Percentiles rank a stretch among this genome's conserved stretches.
Conservation (phyloP, 2,888 invertebrate species). For the Odontocerum albicorne region DNA sequence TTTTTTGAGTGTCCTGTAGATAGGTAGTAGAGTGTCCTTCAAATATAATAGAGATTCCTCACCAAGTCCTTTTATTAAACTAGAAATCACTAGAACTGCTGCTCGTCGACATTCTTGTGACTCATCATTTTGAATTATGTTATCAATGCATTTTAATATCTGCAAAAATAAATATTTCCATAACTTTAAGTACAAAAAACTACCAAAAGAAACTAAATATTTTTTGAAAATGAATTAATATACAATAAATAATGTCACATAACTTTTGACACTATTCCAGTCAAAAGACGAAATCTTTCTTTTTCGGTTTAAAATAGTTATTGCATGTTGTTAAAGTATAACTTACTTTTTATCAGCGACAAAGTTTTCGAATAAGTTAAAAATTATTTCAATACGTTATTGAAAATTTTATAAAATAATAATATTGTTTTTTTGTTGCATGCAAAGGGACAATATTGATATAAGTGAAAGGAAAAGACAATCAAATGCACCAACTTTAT, state of each 20-base stretch:
- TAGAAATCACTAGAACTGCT: conserved; percentile 74
- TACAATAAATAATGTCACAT: background rate
- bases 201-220: conserved; percentile 20
- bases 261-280: background rate
- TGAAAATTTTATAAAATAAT: too few relatives aligned
- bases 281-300: too few relatives aligned
- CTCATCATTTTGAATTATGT: conserved; percentile 69
- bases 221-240: conserved; percentile 25
- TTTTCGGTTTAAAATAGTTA: too few relatives aligned
- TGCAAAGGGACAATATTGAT: too few relatives aligned
- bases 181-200: background rate
- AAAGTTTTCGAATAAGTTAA: too few relatives aligned
- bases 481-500: too few relatives aligned
- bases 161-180: conserved; percentile 43
- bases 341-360: too few relatives aligned
- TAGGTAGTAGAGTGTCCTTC: conserved; percentile 64
- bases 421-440: too few relatives aligned
- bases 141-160: conserved; percentile 71
- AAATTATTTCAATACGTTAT: too few relatives aligned
- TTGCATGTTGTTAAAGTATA: too few relatives aligned
- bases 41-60: conserved; percentile 67
- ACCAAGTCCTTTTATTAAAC: conserved; percentile 74
- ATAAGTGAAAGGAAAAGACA: too few relatives aligned
- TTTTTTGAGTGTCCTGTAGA: conserved; percentile 71
- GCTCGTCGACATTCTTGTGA: conserved; percentile 75